phyloP scores from a whole-genome alignment of 2,113 vertebrate genomes.

The Rhipidura dahli region DNA sequence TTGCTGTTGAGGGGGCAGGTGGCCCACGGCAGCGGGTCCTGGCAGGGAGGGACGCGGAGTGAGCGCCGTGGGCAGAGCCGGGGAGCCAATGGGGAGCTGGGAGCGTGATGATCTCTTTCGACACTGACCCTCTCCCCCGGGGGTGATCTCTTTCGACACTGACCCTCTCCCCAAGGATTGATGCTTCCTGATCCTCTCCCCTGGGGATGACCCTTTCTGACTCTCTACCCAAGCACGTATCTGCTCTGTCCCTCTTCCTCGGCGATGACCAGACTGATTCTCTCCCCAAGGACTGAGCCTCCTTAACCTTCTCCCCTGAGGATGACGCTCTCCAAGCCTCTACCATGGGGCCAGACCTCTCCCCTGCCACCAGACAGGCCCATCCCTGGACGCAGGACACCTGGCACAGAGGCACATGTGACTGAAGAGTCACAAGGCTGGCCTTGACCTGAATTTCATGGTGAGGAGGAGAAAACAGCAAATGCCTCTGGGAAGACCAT shows the following conservation, averaged over 20 bases:
- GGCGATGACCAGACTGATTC: neutral
- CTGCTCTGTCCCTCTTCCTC: neutral
- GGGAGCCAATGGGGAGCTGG: accelerated
- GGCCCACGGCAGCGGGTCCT: conserved; percentile 89
- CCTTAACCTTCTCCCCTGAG: neutral
- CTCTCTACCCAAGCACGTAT: neutral
- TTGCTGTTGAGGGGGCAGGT: conserved; percentile 85
- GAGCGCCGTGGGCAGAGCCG: accelerated
- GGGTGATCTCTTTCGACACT: too few species aligned
- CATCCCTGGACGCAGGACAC: neutral
- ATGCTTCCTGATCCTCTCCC: neutral
- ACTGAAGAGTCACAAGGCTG: neutral
- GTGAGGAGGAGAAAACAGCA: accelerated
- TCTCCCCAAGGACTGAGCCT: neutral
- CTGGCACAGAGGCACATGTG: neutral
- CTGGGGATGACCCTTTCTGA: neutral
- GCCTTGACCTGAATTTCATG: neutral
- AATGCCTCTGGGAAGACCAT: neutral
- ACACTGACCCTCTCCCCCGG: neutral
- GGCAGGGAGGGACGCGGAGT: neutral
- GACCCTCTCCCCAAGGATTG: neutral
- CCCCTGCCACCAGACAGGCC: neutral
- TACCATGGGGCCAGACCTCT: neutral
- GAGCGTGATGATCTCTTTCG: too few species aligned
- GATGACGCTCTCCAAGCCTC: neutral